Evolutionary conservation across 2,113 vertebrate species (phyloP).

Genomic region (Pleuronectes platessa): DNA sequence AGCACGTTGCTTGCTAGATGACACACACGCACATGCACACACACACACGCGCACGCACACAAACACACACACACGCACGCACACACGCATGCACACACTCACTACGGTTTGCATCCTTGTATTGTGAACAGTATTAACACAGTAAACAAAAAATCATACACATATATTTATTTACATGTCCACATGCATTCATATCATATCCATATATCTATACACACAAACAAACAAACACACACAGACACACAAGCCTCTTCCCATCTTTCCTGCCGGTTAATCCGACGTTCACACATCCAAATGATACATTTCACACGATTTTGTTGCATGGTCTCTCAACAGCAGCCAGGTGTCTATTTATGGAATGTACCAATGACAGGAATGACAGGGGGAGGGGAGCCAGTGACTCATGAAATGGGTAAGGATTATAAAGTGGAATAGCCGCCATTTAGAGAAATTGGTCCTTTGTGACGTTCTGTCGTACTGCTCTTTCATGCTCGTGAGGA

Average conservation of each 20-base stretch:
- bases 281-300: conserved; percentile 9
- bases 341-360: conserved; percentile 76
- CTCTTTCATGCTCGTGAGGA: conserved; percentile 33
- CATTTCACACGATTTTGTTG: conserved; percentile 40
- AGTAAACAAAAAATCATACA: no score
- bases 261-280: background rate
- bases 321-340: conserved; percentile 40
- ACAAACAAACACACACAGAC: no score
- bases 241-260: background rate
- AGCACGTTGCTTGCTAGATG: no score
- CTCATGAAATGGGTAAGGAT: conserved; percentile 72
- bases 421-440: conserved; percentile 64
- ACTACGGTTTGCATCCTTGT: no score
- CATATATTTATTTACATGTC: no score
- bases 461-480: conserved; percentile 42
- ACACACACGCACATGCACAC: no score
- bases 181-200: no score
- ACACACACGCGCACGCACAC: no score
- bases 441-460: conserved; percentile 73
- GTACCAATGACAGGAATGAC: conserved; percentile 61
- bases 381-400: conserved; percentile 51
- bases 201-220: no score
- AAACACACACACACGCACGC: no score
- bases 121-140: no score
- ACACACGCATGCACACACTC: no score